Evolutionary conservation across 2,797 vertebrate genomes (phyloP).

Genomic region (Sarcoramphus papa): DNA sequence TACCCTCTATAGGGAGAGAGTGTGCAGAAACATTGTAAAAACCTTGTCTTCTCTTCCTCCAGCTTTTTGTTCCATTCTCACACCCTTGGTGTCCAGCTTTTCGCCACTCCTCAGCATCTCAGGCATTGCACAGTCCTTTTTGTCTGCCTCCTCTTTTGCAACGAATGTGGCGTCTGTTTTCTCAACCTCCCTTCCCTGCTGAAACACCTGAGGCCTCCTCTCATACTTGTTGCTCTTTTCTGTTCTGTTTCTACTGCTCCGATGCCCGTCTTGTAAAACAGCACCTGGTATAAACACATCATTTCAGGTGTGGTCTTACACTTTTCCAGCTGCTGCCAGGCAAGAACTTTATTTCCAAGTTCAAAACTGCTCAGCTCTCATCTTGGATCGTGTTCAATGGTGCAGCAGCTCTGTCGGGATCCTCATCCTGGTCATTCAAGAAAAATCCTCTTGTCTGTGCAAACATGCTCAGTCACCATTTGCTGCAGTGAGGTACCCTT

Average conservation of each 20-base stretch:
- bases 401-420: not conserved
- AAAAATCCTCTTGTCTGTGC: not conserved
- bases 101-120: not conserved
- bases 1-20: conserved; percentile 10
- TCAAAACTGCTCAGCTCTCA: not conserved
- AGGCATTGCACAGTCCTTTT: not conserved
- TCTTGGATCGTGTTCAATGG: not conserved
- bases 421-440: not conserved
- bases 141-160: not conserved
- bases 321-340: not conserved
- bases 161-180: not conserved
- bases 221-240: conserved; percentile 23
- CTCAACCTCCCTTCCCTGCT: not conserved
- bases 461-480: not conserved
- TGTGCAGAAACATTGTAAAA: conserved; percentile 25
- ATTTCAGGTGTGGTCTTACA: conserved; percentile 38
- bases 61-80: conserved; percentile 4
- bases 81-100: not conserved
- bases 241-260: conserved; percentile 5
- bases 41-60: not conserved
- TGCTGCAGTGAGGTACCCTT: not conserved
- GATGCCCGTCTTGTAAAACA: not conserved
- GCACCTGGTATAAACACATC: conserved; percentile 47
- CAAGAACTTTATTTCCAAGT: conserved; percentile 2
- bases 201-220: conserved; percentile 7